Percentiles rank a stretch among this genome's conserved stretches.
phyloP scores from a whole-genome alignment of 2,888 invertebrate genomes.

The Standfussiana lucernea region DNA sequence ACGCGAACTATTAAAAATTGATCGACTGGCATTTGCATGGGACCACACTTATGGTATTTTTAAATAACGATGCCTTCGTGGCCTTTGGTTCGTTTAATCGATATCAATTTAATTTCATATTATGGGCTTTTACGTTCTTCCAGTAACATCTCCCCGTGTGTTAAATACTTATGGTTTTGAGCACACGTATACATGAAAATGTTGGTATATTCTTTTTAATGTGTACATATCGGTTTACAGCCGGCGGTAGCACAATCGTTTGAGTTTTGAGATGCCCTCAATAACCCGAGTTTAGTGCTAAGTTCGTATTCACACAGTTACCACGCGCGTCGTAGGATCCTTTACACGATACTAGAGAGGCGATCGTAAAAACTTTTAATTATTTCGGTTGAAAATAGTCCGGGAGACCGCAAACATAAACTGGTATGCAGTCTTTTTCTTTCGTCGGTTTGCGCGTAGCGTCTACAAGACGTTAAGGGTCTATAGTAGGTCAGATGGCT shows the following conservation, averaged over 20 bases:
- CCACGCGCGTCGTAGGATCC: conserved; percentile 75
- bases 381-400: conserved; percentile 85
- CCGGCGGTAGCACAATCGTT: conserved; percentile 64
- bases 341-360: conserved; percentile 81
- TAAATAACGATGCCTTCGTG: conserved; percentile 57
- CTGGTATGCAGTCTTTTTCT: conserved; percentile 84
- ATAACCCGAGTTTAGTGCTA: conserved; percentile 71
- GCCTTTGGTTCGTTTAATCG: conserved; percentile 48
- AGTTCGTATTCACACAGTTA: conserved; percentile 76
- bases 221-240: conserved; percentile 56
- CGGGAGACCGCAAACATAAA: conserved; percentile 86
- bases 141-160: conserved; percentile 16
- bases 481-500: too few species aligned
- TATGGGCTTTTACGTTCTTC: conserved; percentile 23
- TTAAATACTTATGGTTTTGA: conserved; percentile 41
- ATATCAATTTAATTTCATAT: conserved; percentile 40
- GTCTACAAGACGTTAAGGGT: conserved; percentile 82
- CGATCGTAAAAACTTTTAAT: conserved; percentile 89
- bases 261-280: conserved; percentile 70
- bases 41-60: conserved; percentile 71
- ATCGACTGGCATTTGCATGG: conserved; percentile 77
- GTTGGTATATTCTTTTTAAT: conserved; percentile 61
- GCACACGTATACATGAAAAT: conserved; percentile 43
- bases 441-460: conserved; percentile 74
- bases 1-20: conserved; percentile 80